These are phyloP conservation scores for Microvelia longipes DNA, from an alignment of 1,140 invertebrate genomes.

Conservation along the genomic window DNA sequence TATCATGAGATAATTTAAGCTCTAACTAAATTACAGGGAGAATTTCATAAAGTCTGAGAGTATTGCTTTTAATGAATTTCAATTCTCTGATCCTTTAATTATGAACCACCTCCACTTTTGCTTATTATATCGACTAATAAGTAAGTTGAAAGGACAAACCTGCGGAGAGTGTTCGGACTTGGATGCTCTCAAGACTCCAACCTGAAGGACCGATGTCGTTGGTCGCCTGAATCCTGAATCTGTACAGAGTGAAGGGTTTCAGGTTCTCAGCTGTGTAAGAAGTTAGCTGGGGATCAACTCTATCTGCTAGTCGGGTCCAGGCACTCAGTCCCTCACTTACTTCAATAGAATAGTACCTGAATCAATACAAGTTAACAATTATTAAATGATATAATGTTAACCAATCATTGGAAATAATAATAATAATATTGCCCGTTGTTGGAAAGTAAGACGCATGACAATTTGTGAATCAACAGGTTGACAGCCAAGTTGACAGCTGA, in stretches of 20 bases:
- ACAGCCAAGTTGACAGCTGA: neutral
- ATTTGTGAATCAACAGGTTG: no score
- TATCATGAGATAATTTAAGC: no score
- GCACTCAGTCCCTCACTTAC: constrained; percentile 64
- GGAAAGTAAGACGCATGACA: no score
- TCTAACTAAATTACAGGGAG: no score
- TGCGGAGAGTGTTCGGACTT: constrained; percentile 73
- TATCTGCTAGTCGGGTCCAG: constrained; percentile 64
- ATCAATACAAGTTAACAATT: constrained; percentile 19
- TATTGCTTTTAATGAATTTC: no score
- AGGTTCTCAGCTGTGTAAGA: constrained; percentile 69
- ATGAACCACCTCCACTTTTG: no score
- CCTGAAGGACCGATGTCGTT: constrained; percentile 89
- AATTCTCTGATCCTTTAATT: no score
- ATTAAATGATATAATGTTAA: neutral
- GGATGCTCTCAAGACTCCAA: constrained; percentile 76
- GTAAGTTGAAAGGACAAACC: no score
- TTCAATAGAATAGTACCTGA: constrained; percentile 79
- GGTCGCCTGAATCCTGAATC: constrained; percentile 84
- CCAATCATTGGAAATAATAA: neutral
- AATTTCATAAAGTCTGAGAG: no score
- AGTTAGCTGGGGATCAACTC: constrained; percentile 65
- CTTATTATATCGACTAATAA: no score
- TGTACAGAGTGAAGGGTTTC: constrained; percentile 79
- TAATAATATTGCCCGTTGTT: neutral